Evolutionary conservation across 2,797 vertebrate species (phyloP).

Genomic region (Enteromius afrohamiltoni): DNA sequence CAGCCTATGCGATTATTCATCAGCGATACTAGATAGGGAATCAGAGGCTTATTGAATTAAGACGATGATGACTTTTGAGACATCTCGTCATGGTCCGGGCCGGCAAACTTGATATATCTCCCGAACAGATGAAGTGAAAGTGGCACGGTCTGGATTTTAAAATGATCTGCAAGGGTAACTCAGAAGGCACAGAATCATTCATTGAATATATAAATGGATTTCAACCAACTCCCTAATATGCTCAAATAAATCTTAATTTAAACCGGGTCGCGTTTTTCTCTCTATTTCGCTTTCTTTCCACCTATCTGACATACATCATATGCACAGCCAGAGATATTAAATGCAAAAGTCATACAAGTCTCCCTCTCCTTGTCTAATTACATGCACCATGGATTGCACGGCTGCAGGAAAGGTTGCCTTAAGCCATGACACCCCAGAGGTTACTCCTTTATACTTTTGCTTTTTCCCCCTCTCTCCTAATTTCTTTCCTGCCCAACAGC

Average conservation of each 20-base stretch:
- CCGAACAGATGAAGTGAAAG: conserved; percentile 33
- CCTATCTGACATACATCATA: conserved; percentile 61
- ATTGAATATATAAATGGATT: conserved; percentile 47
- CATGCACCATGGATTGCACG: conserved; percentile 73
- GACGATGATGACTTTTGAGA: conserved; percentile 49
- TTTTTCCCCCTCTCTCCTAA: conserved; percentile 58
- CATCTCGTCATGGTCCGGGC: conserved; percentile 37
- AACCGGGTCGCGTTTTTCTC: background rate
- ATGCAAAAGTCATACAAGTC: conserved; percentile 62
- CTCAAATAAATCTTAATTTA: conserved; percentile 73
- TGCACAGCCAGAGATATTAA: conserved; percentile 66
- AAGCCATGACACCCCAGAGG: conserved; percentile 73
- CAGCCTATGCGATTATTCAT: conserved; percentile 69
- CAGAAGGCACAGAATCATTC: conserved; percentile 18
- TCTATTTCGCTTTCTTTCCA: background rate
- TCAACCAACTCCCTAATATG: conserved; percentile 31
- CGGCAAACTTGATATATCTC: conserved; percentile 45
- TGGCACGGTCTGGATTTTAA: conserved; percentile 45
- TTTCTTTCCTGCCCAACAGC: conserved; percentile 54
- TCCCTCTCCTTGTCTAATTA: conserved; percentile 73
- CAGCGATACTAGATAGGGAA: conserved; percentile 51
- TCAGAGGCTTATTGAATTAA: conserved; percentile 49
- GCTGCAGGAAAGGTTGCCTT: conserved; percentile 72
- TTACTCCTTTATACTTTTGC: conserved; percentile 29
- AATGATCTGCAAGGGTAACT: conserved; percentile 26